Conservation (phyloP, 2,888 invertebrate species). For the Idaea biselata region DNA sequence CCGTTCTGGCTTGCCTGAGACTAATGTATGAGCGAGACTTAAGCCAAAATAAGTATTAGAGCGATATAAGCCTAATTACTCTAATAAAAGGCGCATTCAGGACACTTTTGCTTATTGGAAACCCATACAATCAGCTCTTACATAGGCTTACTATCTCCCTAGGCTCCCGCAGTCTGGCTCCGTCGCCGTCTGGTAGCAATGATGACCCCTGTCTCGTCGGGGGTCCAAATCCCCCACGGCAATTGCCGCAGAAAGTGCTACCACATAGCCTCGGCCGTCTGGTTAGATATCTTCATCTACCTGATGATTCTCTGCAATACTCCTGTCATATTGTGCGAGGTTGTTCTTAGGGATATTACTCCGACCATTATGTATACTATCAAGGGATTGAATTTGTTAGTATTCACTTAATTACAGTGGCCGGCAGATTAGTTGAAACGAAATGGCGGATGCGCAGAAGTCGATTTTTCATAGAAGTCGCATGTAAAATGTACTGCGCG, state of each 20-base stretch:
- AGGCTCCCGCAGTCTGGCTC: slow-evolving; percentile 68
- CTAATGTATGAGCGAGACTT: no score
- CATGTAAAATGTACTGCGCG: no score
- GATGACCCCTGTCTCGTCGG: slow-evolving; percentile 55
- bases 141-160: slow-evolving; percentile 8
- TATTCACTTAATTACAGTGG: slow-evolving; percentile 24
- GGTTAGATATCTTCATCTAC: slow-evolving; percentile 73
- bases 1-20: no score
- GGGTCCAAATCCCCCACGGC: slow-evolving; percentile 54
- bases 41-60: no score
- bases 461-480: no score
- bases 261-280: slow-evolving; percentile 52
- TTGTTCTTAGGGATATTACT: slow-evolving; percentile 46
- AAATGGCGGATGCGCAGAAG: no score
- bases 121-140: no score
- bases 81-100: no score
- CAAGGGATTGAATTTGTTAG: slow-evolving; percentile 67
- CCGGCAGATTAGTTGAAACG: no score
- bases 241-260: slow-evolving; percentile 60
- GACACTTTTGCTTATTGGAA: no score
- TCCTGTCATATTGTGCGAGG: slow-evolving; percentile 67
- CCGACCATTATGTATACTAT: slow-evolving; percentile 40
- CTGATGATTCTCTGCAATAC: slow-evolving; percentile 66
- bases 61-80: no score
- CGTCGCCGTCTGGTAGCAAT: slow-evolving; percentile 64